phyloP scores from a whole-genome alignment of 2,113 vertebrate species.

The Redunca redunca region DNA sequence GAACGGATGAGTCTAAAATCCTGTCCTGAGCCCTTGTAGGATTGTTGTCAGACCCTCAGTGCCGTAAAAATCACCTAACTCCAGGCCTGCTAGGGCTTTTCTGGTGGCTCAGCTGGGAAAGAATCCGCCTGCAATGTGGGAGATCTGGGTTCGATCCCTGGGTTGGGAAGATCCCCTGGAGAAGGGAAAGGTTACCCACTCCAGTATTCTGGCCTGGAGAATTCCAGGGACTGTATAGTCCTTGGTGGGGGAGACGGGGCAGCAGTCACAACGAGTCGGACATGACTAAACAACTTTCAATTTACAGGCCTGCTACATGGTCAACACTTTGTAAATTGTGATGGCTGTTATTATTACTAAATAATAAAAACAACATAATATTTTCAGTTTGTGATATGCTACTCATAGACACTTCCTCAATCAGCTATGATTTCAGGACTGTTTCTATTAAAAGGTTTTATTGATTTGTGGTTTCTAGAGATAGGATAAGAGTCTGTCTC shows the following conservation, averaged over 20 bases:
- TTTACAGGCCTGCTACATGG: not conserved
- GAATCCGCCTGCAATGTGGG: not conserved
- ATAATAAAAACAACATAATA: not conserved
- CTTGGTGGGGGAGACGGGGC: rapidly evolving
- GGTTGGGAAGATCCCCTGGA: not conserved
- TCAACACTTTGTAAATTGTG: not conserved
- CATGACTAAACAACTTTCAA: not conserved
- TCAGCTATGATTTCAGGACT: not conserved
- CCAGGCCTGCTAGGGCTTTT: not conserved
- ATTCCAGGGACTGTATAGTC: not conserved
- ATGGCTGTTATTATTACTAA: not conserved
- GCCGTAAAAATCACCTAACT: rapidly evolving
- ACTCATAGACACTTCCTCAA: not conserved
- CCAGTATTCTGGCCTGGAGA: not conserved
- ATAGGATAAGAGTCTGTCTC: not conserved
- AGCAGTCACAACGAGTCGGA: rapidly evolving
- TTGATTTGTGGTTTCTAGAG: not conserved
- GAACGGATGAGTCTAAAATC: not conserved
- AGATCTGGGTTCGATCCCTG: not conserved
- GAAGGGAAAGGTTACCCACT: not conserved
- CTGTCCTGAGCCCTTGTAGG: not conserved
- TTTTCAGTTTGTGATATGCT: not conserved
- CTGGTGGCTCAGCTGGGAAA: not conserved
- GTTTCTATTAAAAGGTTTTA: not conserved
- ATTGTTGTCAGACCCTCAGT: not conserved